phyloP scores from a whole-genome alignment of 1,140 invertebrate genomes.

The Scaptodrosophila lebanonensis region DNA sequence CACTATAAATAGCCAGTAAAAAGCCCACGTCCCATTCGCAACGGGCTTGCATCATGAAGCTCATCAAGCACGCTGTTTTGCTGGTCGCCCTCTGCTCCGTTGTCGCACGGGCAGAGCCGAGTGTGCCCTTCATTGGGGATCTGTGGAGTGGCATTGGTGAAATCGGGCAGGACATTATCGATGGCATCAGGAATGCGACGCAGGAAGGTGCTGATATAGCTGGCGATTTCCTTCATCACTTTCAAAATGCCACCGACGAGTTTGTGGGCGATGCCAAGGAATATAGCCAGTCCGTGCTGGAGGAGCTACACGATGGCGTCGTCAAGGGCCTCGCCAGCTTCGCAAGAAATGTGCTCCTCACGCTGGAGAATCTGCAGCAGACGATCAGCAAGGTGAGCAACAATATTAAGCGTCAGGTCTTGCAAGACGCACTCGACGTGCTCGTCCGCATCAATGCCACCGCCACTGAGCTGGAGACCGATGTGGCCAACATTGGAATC shows the following conservation, averaged over 20 bases:
- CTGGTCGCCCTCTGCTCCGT: conserved; percentile 35
- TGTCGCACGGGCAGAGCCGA: conserved; percentile 18
- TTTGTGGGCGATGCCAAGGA: background rate
- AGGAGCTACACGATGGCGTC: conserved; percentile 14
- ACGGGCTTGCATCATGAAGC: conserved; percentile 34
- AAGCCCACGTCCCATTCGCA: too few species aligned
- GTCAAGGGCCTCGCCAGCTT: background rate
- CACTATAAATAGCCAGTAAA: too few species aligned
- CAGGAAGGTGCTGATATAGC: conserved; percentile 6
- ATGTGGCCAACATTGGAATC: conserved; percentile 2
- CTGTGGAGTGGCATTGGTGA: conserved; percentile 14
- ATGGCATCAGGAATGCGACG: background rate
- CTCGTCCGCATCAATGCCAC: conserved; percentile 8
- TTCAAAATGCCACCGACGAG: conserved; percentile 1
- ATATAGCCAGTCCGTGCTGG: too few species aligned
- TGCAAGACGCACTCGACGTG: background rate
- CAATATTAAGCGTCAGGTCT: background rate
- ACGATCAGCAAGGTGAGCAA: background rate
- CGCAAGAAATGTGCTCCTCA: background rate
- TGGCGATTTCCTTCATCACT: background rate
- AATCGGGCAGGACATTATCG: conserved; percentile 8
- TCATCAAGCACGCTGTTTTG: conserved; percentile 40
- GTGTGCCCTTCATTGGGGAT: background rate
- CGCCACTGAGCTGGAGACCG: background rate
- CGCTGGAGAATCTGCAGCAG: background rate